These are phyloP conservation scores for Talpa occidentalis DNA, from an alignment of 2,113 vertebrate genomes.

Conservation along the genomic window DNA sequence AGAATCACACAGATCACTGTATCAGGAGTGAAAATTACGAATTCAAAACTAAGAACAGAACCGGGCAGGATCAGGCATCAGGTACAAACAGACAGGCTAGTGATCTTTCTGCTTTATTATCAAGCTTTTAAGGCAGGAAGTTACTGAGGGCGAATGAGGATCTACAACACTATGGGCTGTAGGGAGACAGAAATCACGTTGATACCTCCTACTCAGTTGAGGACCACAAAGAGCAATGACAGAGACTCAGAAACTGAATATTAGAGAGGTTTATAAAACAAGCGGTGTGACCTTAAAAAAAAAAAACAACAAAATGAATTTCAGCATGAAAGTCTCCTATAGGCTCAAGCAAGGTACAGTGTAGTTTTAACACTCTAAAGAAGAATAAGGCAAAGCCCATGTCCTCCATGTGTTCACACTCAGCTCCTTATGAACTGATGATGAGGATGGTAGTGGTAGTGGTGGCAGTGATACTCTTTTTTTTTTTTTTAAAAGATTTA, in stretches of 20 bases:
- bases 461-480: background rate
- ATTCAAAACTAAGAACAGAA: background rate
- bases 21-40: background rate
- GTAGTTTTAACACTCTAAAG: background rate
- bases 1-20: constrained; percentile 38
- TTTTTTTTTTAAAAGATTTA: too few species aligned
- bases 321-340: background rate
- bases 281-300: background rate
- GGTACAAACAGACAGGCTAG: background rate
- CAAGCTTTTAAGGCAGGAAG: background rate
- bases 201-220: background rate
- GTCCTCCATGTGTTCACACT: background rate
- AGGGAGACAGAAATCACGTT: background rate
- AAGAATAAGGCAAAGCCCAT: background rate
- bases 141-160: background rate
- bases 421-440: background rate
- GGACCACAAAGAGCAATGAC: background rate
- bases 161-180: background rate
- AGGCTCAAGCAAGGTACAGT: background rate
- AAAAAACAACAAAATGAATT: background rate
- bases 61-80: background rate
- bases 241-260: background rate
- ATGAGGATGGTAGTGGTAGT: background rate
- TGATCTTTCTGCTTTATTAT: background rate
- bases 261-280: background rate